These are phyloP conservation scores for Brachylomia viminalis DNA, from an alignment of 2,888 invertebrate species.

Conservation along the genomic window DNA sequence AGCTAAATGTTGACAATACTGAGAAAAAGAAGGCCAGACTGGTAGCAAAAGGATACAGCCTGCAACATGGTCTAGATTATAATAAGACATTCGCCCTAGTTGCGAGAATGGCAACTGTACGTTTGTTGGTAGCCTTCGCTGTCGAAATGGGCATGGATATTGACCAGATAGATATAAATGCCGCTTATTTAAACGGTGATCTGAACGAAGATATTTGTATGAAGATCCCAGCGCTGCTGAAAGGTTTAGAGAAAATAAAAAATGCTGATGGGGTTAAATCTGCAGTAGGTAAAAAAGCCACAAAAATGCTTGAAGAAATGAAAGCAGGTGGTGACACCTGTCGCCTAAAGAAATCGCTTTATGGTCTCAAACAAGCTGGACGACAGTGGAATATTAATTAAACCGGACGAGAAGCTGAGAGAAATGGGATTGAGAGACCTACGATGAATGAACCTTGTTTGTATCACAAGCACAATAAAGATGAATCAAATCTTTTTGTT, in stretches of 20 bases:
- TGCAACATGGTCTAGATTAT: not conserved
- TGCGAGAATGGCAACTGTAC: slow-evolving; percentile 1
- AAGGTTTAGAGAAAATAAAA: not conserved
- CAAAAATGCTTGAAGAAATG: too few relatives aligned
- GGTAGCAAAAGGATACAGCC: not conserved
- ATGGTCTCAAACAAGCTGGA: too few relatives aligned
- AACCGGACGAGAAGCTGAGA: too few relatives aligned
- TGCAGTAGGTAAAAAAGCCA: too few relatives aligned
- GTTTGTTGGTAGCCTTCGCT: not conserved
- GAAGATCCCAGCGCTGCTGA: slow-evolving; percentile 1
- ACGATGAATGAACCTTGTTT: too few relatives aligned
- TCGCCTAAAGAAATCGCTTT: too few relatives aligned
- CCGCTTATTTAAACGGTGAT: not conserved
- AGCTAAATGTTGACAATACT: not conserved
- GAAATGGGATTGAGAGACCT: too few relatives aligned
- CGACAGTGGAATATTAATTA: too few relatives aligned
- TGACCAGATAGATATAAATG: slow-evolving; percentile 4
- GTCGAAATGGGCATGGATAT: not conserved
- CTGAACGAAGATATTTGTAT: not conserved
- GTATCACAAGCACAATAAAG: too few relatives aligned
- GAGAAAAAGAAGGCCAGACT: slow-evolving; percentile 7
- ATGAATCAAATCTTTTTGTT: too few relatives aligned
- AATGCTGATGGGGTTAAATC: too few relatives aligned
- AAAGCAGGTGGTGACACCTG: too few relatives aligned
- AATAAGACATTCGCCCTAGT: not conserved